A percentile compares a stretch with the other conserved stretches of the same genome.
Evolutionary conservation across 2,888 invertebrate species (phyloP).

Genomic region (Dorcus hopei): DNA sequence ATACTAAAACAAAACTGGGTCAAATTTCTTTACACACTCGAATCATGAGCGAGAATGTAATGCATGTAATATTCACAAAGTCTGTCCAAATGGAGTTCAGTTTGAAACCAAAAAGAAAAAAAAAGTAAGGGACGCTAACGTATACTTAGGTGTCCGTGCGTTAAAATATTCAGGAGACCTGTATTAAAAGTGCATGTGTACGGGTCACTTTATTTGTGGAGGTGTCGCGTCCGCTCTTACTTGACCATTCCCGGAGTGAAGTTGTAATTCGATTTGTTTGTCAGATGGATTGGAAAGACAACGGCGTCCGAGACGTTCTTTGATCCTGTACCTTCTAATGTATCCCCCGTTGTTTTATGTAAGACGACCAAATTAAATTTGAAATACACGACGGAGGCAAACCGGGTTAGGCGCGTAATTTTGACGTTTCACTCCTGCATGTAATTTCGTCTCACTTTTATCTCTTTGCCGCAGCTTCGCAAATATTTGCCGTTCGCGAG

Average conservation of each 20-base stretch:
- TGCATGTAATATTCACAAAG: no score
- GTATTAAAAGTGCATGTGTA: not conserved
- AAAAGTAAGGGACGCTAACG: not conserved
- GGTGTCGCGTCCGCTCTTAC: not conserved
- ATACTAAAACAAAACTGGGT: no score
- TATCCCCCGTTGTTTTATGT: not conserved
- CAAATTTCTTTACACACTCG: no score
- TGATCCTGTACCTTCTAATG: not conserved
- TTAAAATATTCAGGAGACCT: not conserved
- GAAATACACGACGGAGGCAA: not conserved
- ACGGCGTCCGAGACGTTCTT: conserved; percentile 23
- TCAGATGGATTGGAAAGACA: conserved; percentile 46
- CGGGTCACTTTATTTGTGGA: conserved; percentile 1
- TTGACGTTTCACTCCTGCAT: not conserved
- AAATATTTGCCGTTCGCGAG: not conserved
- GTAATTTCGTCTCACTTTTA: not conserved
- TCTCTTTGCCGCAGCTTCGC: not conserved
- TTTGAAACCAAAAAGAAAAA: not conserved
- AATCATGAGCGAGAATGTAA: no score
- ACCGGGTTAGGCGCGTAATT: not conserved
- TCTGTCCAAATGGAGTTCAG: no score
- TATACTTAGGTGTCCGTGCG: not conserved
- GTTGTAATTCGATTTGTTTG: conserved; percentile 44
- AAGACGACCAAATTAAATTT: not conserved
- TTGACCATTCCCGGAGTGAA: conserved; percentile 13